A percentile compares a stretch with the other conserved stretches of the same genome.
Evolutionary conservation across 92 coral and sea anemone species (phyloP).

Genomic region (Epizoanthus ramosus): DNA sequence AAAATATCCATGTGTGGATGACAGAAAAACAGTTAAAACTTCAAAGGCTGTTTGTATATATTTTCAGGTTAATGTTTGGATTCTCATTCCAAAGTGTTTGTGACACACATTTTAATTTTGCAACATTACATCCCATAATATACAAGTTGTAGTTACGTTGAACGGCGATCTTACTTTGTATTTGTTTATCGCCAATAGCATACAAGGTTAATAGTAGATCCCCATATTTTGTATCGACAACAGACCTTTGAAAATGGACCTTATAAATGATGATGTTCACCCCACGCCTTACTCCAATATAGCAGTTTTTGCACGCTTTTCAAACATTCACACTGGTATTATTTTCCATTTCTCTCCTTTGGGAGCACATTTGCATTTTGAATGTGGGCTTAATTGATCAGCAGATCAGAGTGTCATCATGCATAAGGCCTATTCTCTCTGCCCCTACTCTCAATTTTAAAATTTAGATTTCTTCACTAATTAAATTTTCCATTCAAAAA

Average conservation of each 20-base stretch:
- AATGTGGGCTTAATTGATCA: too few species aligned
- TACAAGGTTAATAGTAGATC: not conserved
- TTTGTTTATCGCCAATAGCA: not conserved
- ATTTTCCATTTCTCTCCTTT: too few species aligned
- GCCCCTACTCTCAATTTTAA: not conserved
- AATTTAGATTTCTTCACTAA: not conserved
- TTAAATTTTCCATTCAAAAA: not conserved
- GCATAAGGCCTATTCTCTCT: not conserved
- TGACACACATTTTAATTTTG: not conserved
- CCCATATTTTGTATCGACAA: not conserved
- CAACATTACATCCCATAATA: not conserved
- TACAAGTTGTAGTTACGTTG: not conserved
- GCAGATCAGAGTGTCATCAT: too few species aligned
- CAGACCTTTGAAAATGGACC: not conserved
- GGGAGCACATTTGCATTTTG: too few species aligned
- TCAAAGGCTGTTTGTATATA: too few species aligned
- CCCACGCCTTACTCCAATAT: too few species aligned
- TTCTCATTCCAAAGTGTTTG: not conserved
- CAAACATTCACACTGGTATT: too few species aligned
- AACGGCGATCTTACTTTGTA: not conserved
- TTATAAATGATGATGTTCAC: too few species aligned
- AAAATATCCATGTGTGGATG: not conserved
- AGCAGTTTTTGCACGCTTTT: too few species aligned
- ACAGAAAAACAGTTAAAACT: not conserved
- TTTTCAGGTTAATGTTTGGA: too few species aligned